Evolutionary conservation across 2,113 vertebrate genomes (phyloP).

Genomic region (Alligator sinensis): DNA sequence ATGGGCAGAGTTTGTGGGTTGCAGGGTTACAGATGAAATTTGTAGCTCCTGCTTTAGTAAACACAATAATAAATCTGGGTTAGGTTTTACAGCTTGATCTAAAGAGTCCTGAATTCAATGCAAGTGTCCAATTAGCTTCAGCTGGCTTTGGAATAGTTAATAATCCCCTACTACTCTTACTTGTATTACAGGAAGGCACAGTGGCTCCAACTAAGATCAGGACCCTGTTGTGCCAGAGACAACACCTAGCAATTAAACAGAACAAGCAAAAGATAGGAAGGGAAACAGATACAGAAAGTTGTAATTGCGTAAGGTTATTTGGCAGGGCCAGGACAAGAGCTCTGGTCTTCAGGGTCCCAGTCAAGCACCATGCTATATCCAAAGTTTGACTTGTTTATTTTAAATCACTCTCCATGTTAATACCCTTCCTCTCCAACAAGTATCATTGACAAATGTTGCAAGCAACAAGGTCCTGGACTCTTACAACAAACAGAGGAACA

Average conservation of each 20-base stretch:
- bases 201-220: background rate
- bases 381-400: background rate
- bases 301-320: background rate
- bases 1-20: background rate
- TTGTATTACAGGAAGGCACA: background rate
- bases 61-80: background rate
- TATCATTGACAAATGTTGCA: background rate
- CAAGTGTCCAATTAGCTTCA: background rate
- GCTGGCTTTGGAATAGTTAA: background rate
- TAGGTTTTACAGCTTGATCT: background rate
- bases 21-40: background rate
- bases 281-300: background rate
- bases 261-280: background rate
- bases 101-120: background rate
- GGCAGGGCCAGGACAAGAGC: background rate
- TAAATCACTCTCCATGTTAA: background rate
- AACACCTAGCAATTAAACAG: background rate
- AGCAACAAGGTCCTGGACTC: background rate
- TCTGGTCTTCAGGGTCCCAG: fast-evolving
- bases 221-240: background rate
- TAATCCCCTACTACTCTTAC: background rate
- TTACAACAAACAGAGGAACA: fast-evolving
- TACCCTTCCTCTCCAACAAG: background rate
- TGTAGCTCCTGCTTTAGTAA: background rate
- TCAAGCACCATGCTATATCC: background rate